These are phyloP conservation scores for Dilophus febrilis DNA, from an alignment of 2,888 invertebrate species.

Conservation along the genomic window DNA sequence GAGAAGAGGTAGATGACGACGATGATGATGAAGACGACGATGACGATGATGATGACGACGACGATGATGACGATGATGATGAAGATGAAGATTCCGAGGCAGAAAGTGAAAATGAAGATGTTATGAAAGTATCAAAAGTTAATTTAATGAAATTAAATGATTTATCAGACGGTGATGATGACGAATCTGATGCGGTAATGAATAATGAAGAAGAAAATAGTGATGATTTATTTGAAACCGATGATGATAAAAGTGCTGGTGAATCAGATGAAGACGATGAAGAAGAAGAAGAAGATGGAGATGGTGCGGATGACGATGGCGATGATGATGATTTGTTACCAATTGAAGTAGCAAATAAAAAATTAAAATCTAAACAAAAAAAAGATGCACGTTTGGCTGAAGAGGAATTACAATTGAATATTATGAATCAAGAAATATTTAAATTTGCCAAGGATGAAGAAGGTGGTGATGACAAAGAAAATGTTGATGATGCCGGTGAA, in stretches of 20 bases:
- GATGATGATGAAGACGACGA: no score
- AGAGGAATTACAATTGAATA: slow-evolving; percentile 67
- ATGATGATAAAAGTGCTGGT: slow-evolving; percentile 20
- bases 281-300: slow-evolving; percentile 19
- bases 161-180: slow-evolving; percentile 30
- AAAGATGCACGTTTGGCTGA: slow-evolving; percentile 54
- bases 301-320: slow-evolving; percentile 24
- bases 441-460: slow-evolving; percentile 62
- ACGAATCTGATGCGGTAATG: slow-evolving; percentile 25
- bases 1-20: no score
- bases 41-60: slow-evolving; percentile 14
- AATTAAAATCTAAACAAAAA: slow-evolving; percentile 55
- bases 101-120: slow-evolving; percentile 23
- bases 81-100: slow-evolving; percentile 19
- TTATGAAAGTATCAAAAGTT: no score
- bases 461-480: slow-evolving; percentile 51
- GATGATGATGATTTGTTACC: slow-evolving; percentile 57
- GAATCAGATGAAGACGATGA: slow-evolving; percentile 21
- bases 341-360: slow-evolving; percentile 68
- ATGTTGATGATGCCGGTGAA: slow-evolving; percentile 46
- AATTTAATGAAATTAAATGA: slow-evolving; percentile 15
- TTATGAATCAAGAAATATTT: slow-evolving; percentile 57
- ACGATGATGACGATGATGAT: slow-evolving; percentile 16
- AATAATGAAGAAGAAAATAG: slow-evolving; percentile 10
- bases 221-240: slow-evolving; percentile 7